Base-by-base conservation (phyloP, 2,113 vertebrate genomes). In the Holacanthus passer region DNA sequence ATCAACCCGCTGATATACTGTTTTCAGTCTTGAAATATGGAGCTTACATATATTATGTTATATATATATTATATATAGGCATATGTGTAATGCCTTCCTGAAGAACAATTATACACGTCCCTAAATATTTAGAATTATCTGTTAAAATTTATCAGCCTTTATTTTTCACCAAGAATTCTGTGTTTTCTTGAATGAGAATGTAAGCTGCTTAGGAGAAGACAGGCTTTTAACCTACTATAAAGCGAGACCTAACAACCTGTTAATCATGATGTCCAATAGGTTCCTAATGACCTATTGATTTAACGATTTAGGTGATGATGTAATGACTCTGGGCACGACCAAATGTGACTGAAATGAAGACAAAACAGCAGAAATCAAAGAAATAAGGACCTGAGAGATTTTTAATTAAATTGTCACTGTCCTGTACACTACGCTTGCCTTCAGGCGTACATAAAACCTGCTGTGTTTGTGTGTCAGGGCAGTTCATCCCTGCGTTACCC, bases 101-200 rank as follows among this genome's bases (percentile, higher is more conserved):
- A 66, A 55, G 68, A 43, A n/a, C n/a, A n/a, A n/a, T n/a, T n/a
- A n/a, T n/a, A n/a, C n/a, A n/a, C n/a, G 19, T n/a, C 47, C 29
- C 16, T 52, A 82, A 82, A 83, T 65, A 80, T 79, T 84, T 84
- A 69, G 35, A 76, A 16, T 9, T 24, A 31, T 19, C 29, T 79
- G 77, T 66, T 65, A 7, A 43, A 48, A 43, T 53, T 35, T 39
- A 45, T 32, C 19, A 0, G 56, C 14, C 2, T 20, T 2, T 32
- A 19, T 41, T 27, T 22, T 37, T 53, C 29, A 4, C 20, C 22
- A 13, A 24, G 11, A 52, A 37, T 22, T 19, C 66, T 37, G 31
- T 60, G 39, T 37, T 16, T 58, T 32, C 14, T 66, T 29, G 17
- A 29, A 29, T 31, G 24, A 66, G 16, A 14, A 19, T 32, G 16